phyloP scores from a whole-genome alignment of 2,797 vertebrate species.

The Acipenser oxyrinchus region DNA sequence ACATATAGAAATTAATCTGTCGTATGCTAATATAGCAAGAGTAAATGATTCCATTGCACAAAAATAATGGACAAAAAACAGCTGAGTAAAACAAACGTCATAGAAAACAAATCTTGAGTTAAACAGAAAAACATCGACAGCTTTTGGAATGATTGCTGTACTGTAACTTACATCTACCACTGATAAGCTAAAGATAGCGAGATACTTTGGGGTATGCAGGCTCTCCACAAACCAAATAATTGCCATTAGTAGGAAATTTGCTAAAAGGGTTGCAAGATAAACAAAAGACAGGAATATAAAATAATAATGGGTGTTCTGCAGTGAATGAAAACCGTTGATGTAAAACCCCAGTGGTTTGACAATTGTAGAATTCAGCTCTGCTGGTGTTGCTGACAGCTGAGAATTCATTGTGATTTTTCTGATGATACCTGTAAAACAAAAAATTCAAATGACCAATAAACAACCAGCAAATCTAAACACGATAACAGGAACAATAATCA shows the following conservation, averaged over 20 bases:
- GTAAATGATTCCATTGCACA: constrained; percentile 14
- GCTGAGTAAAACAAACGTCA: constrained; percentile 21
- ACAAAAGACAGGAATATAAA: constrained; percentile 24
- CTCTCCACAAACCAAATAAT: constrained; percentile 19
- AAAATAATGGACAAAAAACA: constrained; percentile 32
- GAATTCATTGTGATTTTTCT: constrained; percentile 6
- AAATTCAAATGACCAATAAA: not conserved
- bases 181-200: constrained; percentile 29
- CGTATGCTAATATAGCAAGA: constrained; percentile 24
- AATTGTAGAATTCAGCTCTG: constrained; percentile 17
- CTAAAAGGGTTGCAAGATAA: constrained; percentile 21
- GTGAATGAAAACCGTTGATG: constrained; percentile 29
- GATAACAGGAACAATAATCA: too few relatives aligned
- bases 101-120: constrained; percentile 25
- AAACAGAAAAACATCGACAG: constrained; percentile 24
- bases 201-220: constrained; percentile 28
- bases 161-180: constrained; percentile 28
- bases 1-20: constrained; percentile 29
- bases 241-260: constrained; percentile 23
- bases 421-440: constrained; percentile 14
- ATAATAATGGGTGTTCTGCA: constrained; percentile 19
- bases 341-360: constrained; percentile 26
- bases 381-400: not conserved
- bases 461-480: not conserved
- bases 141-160: constrained; percentile 25